phyloP scores from a whole-genome alignment of 2,113 vertebrate genomes.

The Tachuris rubrigastra region DNA sequence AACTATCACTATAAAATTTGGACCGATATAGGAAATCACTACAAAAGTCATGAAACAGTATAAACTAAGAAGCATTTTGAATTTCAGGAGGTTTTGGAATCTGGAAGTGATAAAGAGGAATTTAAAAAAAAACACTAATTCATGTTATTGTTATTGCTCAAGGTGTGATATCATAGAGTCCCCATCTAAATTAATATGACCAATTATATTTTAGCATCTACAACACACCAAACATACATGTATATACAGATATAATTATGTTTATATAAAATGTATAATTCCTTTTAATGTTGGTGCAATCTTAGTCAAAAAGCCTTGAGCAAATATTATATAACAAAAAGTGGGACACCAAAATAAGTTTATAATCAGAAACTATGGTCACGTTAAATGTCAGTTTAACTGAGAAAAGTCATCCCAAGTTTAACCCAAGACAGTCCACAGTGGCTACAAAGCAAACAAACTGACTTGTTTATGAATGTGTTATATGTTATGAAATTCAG shows the following conservation, averaged over 20 bases:
- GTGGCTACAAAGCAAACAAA: neutral
- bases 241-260: neutral
- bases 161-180: neutral
- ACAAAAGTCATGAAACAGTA: neutral
- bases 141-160: neutral
- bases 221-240: neutral
- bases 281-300: neutral
- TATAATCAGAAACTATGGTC: neutral
- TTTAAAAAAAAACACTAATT: neutral
- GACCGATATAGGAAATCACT: neutral
- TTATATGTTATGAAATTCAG: neutral
- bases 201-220: neutral
- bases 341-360: neutral
- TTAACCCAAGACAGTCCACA: neutral
- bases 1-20: neutral
- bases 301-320: neutral
- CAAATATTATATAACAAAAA: neutral
- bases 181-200: neutral
- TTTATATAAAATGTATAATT: neutral
- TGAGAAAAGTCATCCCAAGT: neutral
- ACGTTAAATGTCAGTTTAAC: neutral
- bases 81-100: neutral
- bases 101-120: neutral
- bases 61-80: neutral
- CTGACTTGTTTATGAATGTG: no score